Percentiles rank a stretch among this genome's conserved stretches.
Conservation (phyloP, 1,140 invertebrate species). For the Ceratosolen fusciceps region DNA sequence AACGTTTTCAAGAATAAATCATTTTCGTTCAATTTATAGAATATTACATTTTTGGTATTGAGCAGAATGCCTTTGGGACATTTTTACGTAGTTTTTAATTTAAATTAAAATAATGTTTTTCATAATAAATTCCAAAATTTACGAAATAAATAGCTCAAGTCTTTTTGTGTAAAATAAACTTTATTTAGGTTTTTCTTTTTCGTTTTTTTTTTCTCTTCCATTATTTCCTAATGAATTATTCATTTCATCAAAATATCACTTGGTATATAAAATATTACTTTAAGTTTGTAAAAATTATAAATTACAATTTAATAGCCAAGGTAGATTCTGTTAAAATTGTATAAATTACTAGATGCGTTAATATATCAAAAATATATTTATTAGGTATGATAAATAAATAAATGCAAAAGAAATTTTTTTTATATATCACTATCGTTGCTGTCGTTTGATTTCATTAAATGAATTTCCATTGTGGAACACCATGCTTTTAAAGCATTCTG, state of each 20-base stretch:
- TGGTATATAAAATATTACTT: background rate
- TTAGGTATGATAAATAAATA: background rate
- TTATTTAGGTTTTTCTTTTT: background rate
- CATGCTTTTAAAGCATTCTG: slow-evolving; percentile 83
- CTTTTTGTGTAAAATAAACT: background rate
- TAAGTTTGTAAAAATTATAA: background rate
- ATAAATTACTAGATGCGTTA: background rate
- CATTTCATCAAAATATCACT: background rate
- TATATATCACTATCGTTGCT: slow-evolving; percentile 37
- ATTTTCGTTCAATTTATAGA: too few species aligned
- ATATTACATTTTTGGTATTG: too few species aligned
- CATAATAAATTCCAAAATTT: too few species aligned
- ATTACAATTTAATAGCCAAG: background rate
- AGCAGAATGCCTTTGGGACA: background rate
- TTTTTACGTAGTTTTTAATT: too few species aligned
- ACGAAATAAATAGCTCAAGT: too few species aligned
- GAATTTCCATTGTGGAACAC: slow-evolving; percentile 75
- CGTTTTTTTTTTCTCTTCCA: too few species aligned
- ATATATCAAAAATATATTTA: slow-evolving; percentile 13
- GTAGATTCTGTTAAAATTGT: background rate
- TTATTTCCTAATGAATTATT: too few species aligned
- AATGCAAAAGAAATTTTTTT: background rate
- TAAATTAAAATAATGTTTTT: too few species aligned
- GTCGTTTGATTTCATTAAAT: slow-evolving; percentile 62
- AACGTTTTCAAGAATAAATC: too few species aligned